These are phyloP conservation scores for Epistrophella euchroma DNA, from an alignment of 2,888 invertebrate species.

Conservation along the genomic window DNA sequence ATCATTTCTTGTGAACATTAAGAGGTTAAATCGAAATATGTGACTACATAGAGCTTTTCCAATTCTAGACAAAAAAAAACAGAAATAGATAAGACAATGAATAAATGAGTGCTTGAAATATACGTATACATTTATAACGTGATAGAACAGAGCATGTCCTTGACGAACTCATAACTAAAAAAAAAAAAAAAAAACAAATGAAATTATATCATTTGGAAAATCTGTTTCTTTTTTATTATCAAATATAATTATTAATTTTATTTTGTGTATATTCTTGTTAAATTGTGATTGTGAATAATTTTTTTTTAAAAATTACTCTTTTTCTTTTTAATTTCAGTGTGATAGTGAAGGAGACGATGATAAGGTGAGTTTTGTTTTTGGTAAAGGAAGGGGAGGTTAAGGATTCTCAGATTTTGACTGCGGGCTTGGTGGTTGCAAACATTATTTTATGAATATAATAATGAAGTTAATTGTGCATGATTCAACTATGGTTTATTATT, in stretches of 20 bases:
- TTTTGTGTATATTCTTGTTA: background rate
- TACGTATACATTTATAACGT: background rate
- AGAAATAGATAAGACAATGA: slow-evolving; percentile 7
- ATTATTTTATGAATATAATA: too few relatives aligned
- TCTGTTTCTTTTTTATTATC: slow-evolving; percentile 24
- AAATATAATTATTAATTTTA: slow-evolving; percentile 25
- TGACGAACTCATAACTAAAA: slow-evolving; percentile 25
- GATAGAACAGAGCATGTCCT: slow-evolving; percentile 48
- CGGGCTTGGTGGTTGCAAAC: too few relatives aligned
- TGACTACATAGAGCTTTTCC: background rate
- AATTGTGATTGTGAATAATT: slow-evolving; percentile 15
- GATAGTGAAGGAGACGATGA: slow-evolving; percentile 96
- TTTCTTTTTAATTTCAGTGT: slow-evolving; percentile 88
- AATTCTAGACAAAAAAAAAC: background rate
- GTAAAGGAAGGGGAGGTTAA: too few relatives aligned
- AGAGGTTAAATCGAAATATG: slow-evolving; percentile 49
- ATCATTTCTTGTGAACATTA: slow-evolving; percentile 45
- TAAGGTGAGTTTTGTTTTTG: slow-evolving; percentile 88
- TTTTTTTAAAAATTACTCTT: slow-evolving; percentile 22
- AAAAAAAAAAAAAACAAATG: slow-evolving; percentile 1
- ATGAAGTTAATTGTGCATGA: too few relatives aligned
- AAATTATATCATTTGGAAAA: slow-evolving; percentile 1
- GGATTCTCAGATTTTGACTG: too few relatives aligned
- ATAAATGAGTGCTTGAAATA: slow-evolving; percentile 23
- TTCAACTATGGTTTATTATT: too few relatives aligned